Evolutionary conservation across 2,113 vertebrate species (phyloP), one percentile per base, ranked within the genome.

Genomic region (Calonectris borealis): DNA sequence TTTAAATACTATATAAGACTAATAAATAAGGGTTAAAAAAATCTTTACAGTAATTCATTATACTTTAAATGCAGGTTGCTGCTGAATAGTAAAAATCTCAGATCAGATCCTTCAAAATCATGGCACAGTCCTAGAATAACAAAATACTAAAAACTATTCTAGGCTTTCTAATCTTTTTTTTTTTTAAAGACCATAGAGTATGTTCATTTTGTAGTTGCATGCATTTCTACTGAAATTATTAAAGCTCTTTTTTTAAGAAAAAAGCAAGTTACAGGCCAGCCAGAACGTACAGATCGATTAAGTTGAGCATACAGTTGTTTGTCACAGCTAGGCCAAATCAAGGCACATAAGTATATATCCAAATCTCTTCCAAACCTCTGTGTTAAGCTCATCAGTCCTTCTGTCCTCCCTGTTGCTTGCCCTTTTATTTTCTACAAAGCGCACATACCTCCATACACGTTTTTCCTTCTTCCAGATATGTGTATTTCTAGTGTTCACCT

Each of bases 261-360:
- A 64, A 51, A 25, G 20, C 36, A 54, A 65, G 25, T 68, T 54
- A 51, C 48, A 16, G 65, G 36, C 21, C 9, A 72, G 14, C 9
- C 52, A 71, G 40, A 54, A 72, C 3, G 1, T 46, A n/a, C 0
- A 0, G 38, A n/a, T 46, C 7, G 2, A 68, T 46, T 58, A 58
- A 82, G 38, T 10, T 78, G 34, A 54, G 29, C 34, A 48, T 19
- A n/a, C 12, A 66, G 16, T 52, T 52, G 20, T 54, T 68, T 61
- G 52, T 36, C 60, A 92, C 22, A 54, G 31, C 21, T 54, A 54
- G 80, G 54, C 24, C 27, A 40, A 38, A 64, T 14, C 17, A 57
- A 62, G 26, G 27, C 24, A 36, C 8, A 18, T 42, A 55, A 49
- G 14, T 61, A 20, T 62, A 32, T 44, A 42, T 19, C 13, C 18